A percentile compares a stretch with the other conserved stretches of the same genome.
Evolutionary conservation across 1,140 invertebrate genomes (phyloP).

Genomic region (Rhopalosiphum padi): DNA sequence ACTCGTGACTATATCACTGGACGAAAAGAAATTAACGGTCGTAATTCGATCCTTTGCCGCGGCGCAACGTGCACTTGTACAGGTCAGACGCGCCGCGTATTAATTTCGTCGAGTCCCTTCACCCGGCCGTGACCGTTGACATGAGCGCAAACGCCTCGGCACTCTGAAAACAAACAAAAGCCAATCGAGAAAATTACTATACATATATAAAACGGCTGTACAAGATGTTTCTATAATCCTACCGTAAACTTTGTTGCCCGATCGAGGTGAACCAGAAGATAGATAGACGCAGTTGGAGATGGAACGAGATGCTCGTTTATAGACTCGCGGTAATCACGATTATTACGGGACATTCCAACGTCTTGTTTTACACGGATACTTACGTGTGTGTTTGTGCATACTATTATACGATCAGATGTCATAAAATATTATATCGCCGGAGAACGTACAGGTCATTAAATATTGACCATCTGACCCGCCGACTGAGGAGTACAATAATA

Average conservation of each 20-base stretch:
- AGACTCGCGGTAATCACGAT: background rate
- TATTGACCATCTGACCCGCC: background rate
- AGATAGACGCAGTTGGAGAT: background rate
- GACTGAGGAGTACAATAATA: background rate
- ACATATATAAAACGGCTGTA: background rate
- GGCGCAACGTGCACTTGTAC: background rate
- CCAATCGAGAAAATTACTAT: background rate
- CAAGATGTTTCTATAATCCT: background rate
- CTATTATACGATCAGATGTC: no score
- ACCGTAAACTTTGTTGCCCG: background rate
- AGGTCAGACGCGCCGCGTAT: background rate
- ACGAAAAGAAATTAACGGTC: background rate
- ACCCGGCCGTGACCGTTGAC: background rate
- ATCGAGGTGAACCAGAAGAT: background rate
- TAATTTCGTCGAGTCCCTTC: background rate
- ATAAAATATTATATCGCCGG: background rate
- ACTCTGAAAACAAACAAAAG: background rate
- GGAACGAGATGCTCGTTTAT: background rate
- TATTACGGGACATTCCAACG: background rate
- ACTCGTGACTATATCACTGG: background rate
- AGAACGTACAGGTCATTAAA: background rate
- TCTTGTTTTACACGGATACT: background rate
- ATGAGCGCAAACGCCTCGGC: background rate
- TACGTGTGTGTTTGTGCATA: no score
- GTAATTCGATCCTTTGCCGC: background rate